Evolutionary conservation across 1,140 invertebrate genomes (phyloP).

Genomic region (Amyelois transitella): DNA sequence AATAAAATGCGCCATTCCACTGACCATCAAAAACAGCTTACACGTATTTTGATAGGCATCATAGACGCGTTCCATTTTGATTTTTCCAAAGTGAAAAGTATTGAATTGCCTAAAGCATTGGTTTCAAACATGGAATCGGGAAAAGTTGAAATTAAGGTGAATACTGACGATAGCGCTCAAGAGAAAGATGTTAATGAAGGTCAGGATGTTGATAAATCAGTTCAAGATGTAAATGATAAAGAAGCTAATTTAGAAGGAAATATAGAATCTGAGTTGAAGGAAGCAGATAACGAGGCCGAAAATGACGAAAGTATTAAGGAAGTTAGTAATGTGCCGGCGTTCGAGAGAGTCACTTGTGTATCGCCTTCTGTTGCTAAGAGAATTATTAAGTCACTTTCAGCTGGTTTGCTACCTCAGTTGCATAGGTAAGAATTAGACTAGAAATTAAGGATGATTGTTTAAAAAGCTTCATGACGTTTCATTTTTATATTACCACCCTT

Average conservation of each 20-base stretch:
- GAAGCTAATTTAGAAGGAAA: constrained; percentile 26
- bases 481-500: no score
- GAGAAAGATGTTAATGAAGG: constrained; percentile 32
- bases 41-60: constrained; percentile 87
- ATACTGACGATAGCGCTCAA: constrained; percentile 16
- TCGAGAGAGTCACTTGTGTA: constrained; percentile 76
- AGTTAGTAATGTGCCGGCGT: constrained; percentile 52
- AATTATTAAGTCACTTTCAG: constrained; percentile 80
- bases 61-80: constrained; percentile 96
- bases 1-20: constrained; percentile 80
- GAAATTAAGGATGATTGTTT: no score
- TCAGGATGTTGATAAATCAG: constrained; percentile 32
- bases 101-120: constrained; percentile 54
- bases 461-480: no score
- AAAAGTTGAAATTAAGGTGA: constrained; percentile 25
- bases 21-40: constrained; percentile 87
- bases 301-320: constrained; percentile 51
- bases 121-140: constrained; percentile 32
- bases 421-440: constrained; percentile 70
- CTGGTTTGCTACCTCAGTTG: constrained; percentile 72
- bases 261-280: constrained; percentile 39
- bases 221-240: constrained; percentile 34
- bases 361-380: constrained; percentile 82
- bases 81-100: constrained; percentile 78
- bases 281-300: constrained; percentile 42